Evolutionary conservation across 2,113 vertebrate genomes (phyloP), one percentile per base, ranked within the genome.

Genomic region (Plectropomus leopardus): DNA sequence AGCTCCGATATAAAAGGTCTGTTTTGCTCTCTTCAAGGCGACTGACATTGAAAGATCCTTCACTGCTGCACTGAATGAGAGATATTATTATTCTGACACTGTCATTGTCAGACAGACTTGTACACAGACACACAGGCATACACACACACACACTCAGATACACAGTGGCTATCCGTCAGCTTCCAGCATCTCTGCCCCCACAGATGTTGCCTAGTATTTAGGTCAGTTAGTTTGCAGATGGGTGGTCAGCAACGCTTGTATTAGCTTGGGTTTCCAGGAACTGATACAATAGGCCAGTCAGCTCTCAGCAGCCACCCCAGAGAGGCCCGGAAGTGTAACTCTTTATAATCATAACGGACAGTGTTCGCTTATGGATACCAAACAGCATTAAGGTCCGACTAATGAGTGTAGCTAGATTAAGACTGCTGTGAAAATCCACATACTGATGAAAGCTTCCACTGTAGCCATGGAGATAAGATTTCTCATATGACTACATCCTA

Each of bases 141-240:
- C 45, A 15, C 26, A 30, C 16, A 26, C 51, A 14, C 21, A 5
- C 45, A 4, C 13, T 23, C 23, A 64, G 47, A 59, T n/a, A 58
- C 36, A 15, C 80, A 48, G 76, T n/a, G 57, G 26, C 48, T 51
- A 73, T 68, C 87, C 36, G 63, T 85, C 74, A 83, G 72, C 60
- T 68, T 86, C 73, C 72, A 55, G 66, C 82, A 54, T 72, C 83
- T 80, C 79, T 85, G 82, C 90, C 89, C 88, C 85, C 87, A 66
- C 92, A 94, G 90, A 93, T 92, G 90, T 90, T 91, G 83, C 71
- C 19, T 44, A 78, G 89, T 92, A 93, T 94, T 92, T 93, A 94
- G 93, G 93, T 93, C 92, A 92, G 76, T 92, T 89, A 40, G 83
- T 83, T 88, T 89, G 86, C 90, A 93, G 89, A 89, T 93, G 93